Percentiles rank a stretch among this genome's conserved stretches.
Evolutionary conservation across 2,888 invertebrate species (phyloP).

Genomic region (Dicyrtoma fusca): DNA sequence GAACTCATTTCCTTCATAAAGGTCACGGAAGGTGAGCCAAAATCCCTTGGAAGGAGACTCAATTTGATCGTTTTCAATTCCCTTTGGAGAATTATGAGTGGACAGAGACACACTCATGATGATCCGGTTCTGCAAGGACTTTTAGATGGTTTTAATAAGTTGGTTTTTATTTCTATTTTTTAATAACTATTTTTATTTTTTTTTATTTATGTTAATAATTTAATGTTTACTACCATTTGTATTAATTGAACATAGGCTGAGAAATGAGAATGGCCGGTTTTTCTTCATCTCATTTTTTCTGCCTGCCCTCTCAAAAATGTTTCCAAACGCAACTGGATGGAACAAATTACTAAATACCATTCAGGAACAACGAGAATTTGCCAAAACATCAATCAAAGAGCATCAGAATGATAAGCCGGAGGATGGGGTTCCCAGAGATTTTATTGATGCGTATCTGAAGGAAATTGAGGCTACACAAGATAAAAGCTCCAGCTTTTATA

Average conservation of each 20-base stretch:
- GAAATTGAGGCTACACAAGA: constrained; percentile 7
- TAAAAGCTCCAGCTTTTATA: constrained; percentile 4
- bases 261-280: neutral
- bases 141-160: neutral
- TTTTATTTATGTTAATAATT: too few relatives aligned
- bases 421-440: constrained; percentile 10
- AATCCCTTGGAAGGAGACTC: constrained; percentile 32
- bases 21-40: constrained; percentile 36
- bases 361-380: neutral
- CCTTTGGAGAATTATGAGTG: constrained; percentile 40
- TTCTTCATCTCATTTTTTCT: neutral
- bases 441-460: constrained; percentile 19
- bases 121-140: constrained; percentile 12
- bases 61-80: constrained; percentile 44
- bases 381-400: neutral
- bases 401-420: neutral
- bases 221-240: too few relatives aligned
- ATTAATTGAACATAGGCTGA: neutral
- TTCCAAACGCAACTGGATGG: neutral
- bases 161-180: neutral
- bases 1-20: constrained; percentile 38
- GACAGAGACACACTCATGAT: constrained; percentile 38
- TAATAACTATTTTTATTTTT: neutral
- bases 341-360: neutral
- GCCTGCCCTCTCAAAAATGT: neutral